Evolutionary conservation across 1,140 invertebrate genomes (phyloP).

Genomic region (Onthophagus taurus): DNA sequence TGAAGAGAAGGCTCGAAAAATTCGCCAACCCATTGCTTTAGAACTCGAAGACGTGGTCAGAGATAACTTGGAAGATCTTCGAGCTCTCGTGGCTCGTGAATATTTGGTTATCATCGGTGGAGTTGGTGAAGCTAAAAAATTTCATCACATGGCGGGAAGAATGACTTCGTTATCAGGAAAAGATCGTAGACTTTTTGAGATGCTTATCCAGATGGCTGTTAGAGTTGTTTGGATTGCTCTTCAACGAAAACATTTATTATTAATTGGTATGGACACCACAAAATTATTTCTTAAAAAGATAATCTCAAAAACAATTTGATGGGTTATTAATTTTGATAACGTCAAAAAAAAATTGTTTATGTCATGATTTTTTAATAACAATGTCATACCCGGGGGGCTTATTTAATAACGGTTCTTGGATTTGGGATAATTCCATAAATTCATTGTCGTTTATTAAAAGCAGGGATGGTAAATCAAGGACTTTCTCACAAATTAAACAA

Average conservation of each 20-base stretch:
- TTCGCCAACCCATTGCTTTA: constrained; percentile 46
- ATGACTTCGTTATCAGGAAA: constrained; percentile 48
- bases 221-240: constrained; percentile 55
- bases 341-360: no score
- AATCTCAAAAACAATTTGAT: no score
- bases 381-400: no score
- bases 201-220: constrained; percentile 44
- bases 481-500: no score
- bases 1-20: constrained; percentile 44
- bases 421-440: no score
- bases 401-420: no score
- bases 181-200: constrained; percentile 50
- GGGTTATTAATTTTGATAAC: no score
- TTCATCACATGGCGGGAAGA: constrained; percentile 48
- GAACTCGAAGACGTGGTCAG: constrained; percentile 42
- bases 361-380: no score
- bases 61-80: constrained; percentile 47
- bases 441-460: no score
- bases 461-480: no score
- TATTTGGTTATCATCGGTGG: constrained; percentile 49
- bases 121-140: constrained; percentile 39
- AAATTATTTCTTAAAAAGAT: constrained; percentile 6
- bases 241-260: constrained; percentile 43
- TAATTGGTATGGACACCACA: constrained; percentile 42
- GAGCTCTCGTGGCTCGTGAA: constrained; percentile 48